Base-by-base conservation (phyloP, 1,140 invertebrate genomes). In the Physella acuta region DNA sequence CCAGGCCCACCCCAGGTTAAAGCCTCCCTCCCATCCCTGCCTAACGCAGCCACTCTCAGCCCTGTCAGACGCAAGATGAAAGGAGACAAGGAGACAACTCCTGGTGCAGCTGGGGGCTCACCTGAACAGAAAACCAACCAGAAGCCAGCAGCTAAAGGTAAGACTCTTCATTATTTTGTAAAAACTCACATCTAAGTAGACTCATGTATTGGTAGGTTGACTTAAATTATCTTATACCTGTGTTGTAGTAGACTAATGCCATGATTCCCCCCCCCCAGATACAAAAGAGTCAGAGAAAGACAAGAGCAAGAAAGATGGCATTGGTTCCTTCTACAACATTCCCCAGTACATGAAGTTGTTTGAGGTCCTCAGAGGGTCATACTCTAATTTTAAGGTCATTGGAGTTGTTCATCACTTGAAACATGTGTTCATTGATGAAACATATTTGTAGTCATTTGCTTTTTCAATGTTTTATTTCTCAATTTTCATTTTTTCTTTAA, bases 271-370 rank as follows among this genome's bases (percentile, higher is more conserved):
- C 26, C n/a, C 37, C 26, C 26, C 66, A 73, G 74, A 76, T 53
- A 24, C 76, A 17, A 82, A 81, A 61, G 82, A 82, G 55, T 33
- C 68, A 26, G 82, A 84, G 20, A 82, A 79, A 55, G 79, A 83
- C n/a, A 82, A 80, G 51, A 78, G 66, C 28, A 83, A 76, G 68
- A 83, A 84, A 67, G 82, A 81, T 65, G 77, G 86, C 3, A 84
- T 89, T 30, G 91, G 91, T 17, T 84, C 88, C 61, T 93, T 93
- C 81, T 85, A 86, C 44, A 88, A 88, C 60, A 86, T 89, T 24
- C 89, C 90, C 0, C 90, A 93, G 81, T 94, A 93, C 81, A 87
- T 91, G 83, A 92, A 91, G 78, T 84, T 94, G 26, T 91, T 92
- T 79, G 91, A 92, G 24, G 89, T 89, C 26, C 78, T 94, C 14